Evolutionary conservation across 2,797 vertebrate genomes (phyloP).

Genomic region (Epinephelus awoara): DNA sequence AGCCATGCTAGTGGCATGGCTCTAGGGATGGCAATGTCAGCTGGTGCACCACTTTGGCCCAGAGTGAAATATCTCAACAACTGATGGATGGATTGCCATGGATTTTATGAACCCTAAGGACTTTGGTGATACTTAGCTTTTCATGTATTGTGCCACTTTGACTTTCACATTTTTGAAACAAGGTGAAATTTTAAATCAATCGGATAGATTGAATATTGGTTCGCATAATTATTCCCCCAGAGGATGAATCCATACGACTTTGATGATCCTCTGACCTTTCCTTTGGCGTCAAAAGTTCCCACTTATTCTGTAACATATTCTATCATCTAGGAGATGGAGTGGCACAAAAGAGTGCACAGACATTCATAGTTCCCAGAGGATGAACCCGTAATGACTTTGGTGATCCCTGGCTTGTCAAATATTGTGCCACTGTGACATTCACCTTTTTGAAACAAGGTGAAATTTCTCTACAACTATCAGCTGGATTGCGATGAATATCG

Average conservation of each 20-base stretch:
- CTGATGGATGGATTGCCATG: background rate
- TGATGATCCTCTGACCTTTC: background rate
- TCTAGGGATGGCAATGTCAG: background rate
- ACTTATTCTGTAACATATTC: background rate
- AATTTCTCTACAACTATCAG: too few relatives aligned
- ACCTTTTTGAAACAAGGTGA: too few relatives aligned
- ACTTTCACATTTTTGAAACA: too few relatives aligned
- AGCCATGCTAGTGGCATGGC: too few relatives aligned
- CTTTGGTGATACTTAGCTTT: background rate
- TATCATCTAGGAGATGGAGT: background rate
- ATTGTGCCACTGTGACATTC: too few relatives aligned
- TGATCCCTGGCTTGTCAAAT: background rate
- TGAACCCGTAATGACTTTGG: too few relatives aligned
- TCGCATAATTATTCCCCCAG: background rate
- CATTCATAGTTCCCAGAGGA: too few relatives aligned
- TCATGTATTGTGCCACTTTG: background rate
- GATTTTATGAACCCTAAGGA: background rate
- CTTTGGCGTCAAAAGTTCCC: background rate
- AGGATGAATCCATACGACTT: background rate
- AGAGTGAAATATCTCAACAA: background rate
- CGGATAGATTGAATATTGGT: too few relatives aligned
- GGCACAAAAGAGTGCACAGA: too few relatives aligned
- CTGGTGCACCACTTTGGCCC: background rate
- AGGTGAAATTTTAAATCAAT: too few relatives aligned
- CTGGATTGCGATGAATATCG: too few relatives aligned